Percentiles rank a stretch among this genome's conserved stretches.
Evolutionary conservation across 2,888 invertebrate species (phyloP).

Genomic region (Nomada lathburiana): DNA sequence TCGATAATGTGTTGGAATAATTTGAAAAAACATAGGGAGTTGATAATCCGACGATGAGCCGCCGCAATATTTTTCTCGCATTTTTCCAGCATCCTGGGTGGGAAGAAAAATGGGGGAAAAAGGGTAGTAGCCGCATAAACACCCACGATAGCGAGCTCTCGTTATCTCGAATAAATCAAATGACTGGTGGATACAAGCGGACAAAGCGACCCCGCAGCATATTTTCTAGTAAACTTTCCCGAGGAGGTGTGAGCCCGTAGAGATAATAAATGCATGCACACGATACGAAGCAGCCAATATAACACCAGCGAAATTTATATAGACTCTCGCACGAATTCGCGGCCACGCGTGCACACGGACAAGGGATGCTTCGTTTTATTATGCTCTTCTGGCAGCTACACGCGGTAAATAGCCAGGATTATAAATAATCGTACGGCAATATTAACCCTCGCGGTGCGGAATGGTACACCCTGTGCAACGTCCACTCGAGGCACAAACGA

Average conservation of each 20-base stretch:
- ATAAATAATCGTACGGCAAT: constrained; percentile 77
- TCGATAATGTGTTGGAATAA: constrained; percentile 37
- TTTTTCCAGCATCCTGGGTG: constrained; percentile 6
- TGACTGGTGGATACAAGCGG: constrained; percentile 70
- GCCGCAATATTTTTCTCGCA: constrained; percentile 40
- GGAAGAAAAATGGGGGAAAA: constrained; percentile 44
- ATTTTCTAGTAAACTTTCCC: constrained; percentile 72
- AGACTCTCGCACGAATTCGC: constrained; percentile 15
- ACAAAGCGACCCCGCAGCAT: constrained; percentile 64
- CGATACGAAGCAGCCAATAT: constrained; percentile 64
- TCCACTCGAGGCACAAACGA: constrained; percentile 42
- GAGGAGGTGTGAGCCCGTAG: constrained; percentile 61
- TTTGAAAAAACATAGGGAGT: constrained; percentile 28
- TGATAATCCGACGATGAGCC: constrained; percentile 61
- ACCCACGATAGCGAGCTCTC: constrained; percentile 56
- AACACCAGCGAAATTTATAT: constrained; percentile 58
- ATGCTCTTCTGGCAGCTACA: constrained; percentile 78
- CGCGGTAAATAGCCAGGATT: constrained; percentile 76
- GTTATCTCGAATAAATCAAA: constrained; percentile 78
- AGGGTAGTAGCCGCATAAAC: constrained; percentile 55
- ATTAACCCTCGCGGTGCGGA: constrained; percentile 55
- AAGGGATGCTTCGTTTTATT: constrained; percentile 73
- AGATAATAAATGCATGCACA: constrained; percentile 69
- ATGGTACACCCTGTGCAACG: not conserved
- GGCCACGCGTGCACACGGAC: not conserved